These are phyloP conservation scores for Molossus molossus DNA, from an alignment of 2,797 vertebrate genomes.

Conservation along the genomic window DNA sequence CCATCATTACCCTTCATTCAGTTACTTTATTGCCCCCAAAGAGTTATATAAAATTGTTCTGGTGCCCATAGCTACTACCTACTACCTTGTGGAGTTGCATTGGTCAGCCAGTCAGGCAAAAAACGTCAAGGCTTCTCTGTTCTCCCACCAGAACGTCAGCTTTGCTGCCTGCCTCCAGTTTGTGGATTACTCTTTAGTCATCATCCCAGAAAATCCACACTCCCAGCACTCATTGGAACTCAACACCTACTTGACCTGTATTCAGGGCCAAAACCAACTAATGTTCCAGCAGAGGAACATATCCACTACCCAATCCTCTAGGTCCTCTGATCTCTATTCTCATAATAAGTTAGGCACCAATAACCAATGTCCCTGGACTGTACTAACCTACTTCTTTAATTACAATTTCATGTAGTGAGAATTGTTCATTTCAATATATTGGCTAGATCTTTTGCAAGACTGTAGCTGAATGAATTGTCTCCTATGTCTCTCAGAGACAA, in stretches of 20 bases:
- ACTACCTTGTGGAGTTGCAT: neutral
- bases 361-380: conserved; percentile 31
- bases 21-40: conserved; percentile 33
- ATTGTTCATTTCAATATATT: conserved; percentile 56
- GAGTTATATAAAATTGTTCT: conserved; percentile 3
- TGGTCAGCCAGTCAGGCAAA: conserved; percentile 14
- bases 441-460: conserved; percentile 59
- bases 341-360: conserved; percentile 58
- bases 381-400: conserved; percentile 74
- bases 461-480: conserved; percentile 17
- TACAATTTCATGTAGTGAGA: conserved; percentile 68
- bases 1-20: conserved; percentile 22
- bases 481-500: conserved; percentile 42
- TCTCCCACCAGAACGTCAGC: neutral
- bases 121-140: neutral
- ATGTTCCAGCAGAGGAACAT: conserved; percentile 21
- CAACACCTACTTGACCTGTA: neutral
- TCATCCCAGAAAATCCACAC: conserved; percentile 22
- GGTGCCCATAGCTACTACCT: neutral
- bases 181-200: neutral
- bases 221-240: neutral
- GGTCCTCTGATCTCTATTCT: conserved; percentile 36
- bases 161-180: neutral
- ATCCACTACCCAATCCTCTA: conserved; percentile 48
- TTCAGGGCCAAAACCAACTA: neutral